Conservation (phyloP, 2,888 invertebrate species). For the Euspilapteryx auroguttella region DNA sequence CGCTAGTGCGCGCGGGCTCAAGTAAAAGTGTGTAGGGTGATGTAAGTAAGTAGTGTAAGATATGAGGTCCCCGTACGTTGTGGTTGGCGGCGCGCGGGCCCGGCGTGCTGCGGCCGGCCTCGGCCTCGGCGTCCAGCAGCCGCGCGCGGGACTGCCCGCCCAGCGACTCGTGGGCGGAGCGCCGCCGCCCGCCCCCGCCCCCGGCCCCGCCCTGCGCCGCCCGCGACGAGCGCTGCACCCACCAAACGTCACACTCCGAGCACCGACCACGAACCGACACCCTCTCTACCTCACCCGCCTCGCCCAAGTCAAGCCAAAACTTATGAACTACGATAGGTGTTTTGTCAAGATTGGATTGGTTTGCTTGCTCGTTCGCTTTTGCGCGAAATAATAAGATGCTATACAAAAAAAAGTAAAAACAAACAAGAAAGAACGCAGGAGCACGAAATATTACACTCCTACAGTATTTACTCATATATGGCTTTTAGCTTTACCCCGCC, state of each 20-base stretch:
- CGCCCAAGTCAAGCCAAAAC: no score
- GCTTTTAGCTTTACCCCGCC: no score
- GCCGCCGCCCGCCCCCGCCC: conserved; percentile 9
- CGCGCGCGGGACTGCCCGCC: conserved; percentile 29
- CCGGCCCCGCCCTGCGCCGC: conserved; percentile 10
- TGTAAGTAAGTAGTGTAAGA: conserved; percentile 14
- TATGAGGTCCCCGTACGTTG: conserved; percentile 12
- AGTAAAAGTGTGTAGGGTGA: conserved; percentile 1
- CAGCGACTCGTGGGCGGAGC: conserved; percentile 13
- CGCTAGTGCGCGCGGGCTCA: no score
- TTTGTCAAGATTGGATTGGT: no score
- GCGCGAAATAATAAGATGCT: no score
- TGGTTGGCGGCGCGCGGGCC: conserved; percentile 13
- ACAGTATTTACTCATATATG: no score
- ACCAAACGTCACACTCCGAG: conserved; percentile 8
- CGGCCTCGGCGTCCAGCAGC: conserved; percentile 51
- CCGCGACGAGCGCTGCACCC: conserved; percentile 11
- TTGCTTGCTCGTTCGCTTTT: no score
- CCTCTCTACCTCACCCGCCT: no score
- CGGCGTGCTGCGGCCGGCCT: conserved; percentile 54
- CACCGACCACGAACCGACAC: conserved; percentile 3
- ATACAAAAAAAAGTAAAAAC: no score
- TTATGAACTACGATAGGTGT: no score
- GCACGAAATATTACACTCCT: no score
- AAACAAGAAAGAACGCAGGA: no score